Base-by-base conservation (phyloP, 2,888 invertebrate species). In the Plusia festucae region DNA sequence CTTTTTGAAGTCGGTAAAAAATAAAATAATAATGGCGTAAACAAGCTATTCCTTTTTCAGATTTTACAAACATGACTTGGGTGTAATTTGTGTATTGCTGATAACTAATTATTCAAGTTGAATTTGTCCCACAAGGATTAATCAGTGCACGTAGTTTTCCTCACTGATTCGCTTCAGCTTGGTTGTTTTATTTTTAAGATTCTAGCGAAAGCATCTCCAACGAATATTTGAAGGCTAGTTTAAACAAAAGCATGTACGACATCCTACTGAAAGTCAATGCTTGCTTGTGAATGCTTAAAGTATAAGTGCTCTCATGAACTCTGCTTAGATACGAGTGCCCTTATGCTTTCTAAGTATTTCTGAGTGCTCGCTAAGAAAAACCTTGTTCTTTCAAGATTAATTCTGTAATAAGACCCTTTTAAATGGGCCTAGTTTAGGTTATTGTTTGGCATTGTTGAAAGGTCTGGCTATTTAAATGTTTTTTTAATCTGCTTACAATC, bases 241-340 rank as follows among this genome's bases (percentile, higher is more conserved):
- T 55, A 71, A 54, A 55, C 60, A 65, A 67, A 65, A 67, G 59
- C 46, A 59, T 8, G 46, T 40, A 53, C 20, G 52, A 49, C 46
- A 62, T 62, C 66, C 57, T 60, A 68, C 61, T 62, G 67, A 73
- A 78, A 70, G 57, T 57, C 70, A 70, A 72, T 75, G 49, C 46
- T 56, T 60, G 53, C 18, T 49, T 20, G 46, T 60, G 27, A 67
- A 61, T 69, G 54, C 73, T 77, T 64, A 62, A 61, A 65, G 68
- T 56, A 64, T 69, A 69, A 72, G 66, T 56, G 65, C 59, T 65
- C 78, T 74, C 49, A 66, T 64, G 64, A 67, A 78, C 73, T 78
- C 65, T 66, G 55, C 68, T 71, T 65, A 68, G 59, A 61, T 51
- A 53, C 24, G 22, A 78, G 77, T 49, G 65, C 76, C 44, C 76